Evolutionary conservation across 2,888 invertebrate species (phyloP), one percentile per base, ranked within the genome.

Genomic region (Sarcophaga carnaria): DNA sequence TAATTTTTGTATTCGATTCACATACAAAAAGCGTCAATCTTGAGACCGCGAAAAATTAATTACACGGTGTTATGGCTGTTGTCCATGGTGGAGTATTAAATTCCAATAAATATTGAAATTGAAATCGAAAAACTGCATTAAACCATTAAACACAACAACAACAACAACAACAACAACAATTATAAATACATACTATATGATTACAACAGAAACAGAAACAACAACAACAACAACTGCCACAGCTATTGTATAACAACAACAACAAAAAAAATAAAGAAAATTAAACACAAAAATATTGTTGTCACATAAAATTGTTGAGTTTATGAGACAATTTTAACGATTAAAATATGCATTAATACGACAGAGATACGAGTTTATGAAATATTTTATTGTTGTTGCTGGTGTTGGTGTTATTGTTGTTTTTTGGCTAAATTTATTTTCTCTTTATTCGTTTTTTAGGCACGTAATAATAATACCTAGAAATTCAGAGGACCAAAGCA

Each of bases 271-370:
- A 37, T 1, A 37, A 37, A 27, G 0, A 27, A 37, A 49, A 11
- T 49, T 14, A 3, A 49, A 14, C 11, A 49, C 2, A 49, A 54
- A 54, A 70, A 62, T 69, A 77, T 83, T 75, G 81, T 84, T 84
- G 87, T 82, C 81, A 87, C 87, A 87, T 87, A 87, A 87, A 84
- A 76, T 84, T 84, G 84, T 82, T 54, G 54, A 82, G 81, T 87
- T 87, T 87, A 87, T 87, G 84, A 69, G 87, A 84, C 84, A 84
- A 82, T 84, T 84, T 84, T 76, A 84, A 82, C 81, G 81, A 84
- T 85, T 85, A 72, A 87, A 85, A 83, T 83, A 81, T 81, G 85
- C 85, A 83, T 81, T 85, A 76, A 83, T 80, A 63, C 54, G 54
- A 54, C 37, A 37, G 37, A 37, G 37, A 37, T 37, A 37, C 10